These are phyloP conservation scores for Cenopis cana DNA, from an alignment of 2,888 invertebrate genomes.

Conservation along the genomic window DNA sequence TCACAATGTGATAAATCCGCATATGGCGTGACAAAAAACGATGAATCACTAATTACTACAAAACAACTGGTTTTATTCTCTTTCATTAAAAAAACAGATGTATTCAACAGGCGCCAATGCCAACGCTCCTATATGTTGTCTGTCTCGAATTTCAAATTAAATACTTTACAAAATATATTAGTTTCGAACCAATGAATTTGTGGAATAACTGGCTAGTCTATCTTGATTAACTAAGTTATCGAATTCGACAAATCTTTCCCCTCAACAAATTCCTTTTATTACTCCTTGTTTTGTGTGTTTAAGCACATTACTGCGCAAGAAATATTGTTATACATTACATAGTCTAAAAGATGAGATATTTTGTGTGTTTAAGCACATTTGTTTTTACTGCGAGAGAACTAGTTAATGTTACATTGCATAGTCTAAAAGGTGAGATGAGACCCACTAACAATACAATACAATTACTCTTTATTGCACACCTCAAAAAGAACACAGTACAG, in stretches of 20 bases:
- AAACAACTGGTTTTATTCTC: conserved; percentile 26
- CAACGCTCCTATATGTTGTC: not conserved
- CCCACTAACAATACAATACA: no score
- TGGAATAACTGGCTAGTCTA: no score
- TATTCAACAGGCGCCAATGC: not conserved
- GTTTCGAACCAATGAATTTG: no score
- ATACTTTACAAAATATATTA: not conserved
- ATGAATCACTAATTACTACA: conserved; percentile 41
- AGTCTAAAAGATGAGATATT: not conserved
- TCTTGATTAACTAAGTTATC: no score
- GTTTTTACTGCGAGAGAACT: no score
- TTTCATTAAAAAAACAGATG: conserved; percentile 8
- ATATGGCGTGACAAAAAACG: conserved; percentile 44
- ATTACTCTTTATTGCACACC: no score
- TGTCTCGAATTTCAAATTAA: not conserved
- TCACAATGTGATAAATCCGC: conserved; percentile 59
- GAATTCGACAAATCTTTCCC: no score
- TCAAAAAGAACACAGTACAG: no score
- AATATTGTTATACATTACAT: not conserved
- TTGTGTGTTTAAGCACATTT: no score
- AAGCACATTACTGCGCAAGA: not conserved
- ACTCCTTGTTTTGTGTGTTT: not conserved
- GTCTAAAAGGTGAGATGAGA: no score
- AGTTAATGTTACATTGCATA: no score
- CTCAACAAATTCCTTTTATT: no score